Base-by-base conservation (phyloP, 2,888 invertebrate species). In the Keiferia lycopersicella region DNA sequence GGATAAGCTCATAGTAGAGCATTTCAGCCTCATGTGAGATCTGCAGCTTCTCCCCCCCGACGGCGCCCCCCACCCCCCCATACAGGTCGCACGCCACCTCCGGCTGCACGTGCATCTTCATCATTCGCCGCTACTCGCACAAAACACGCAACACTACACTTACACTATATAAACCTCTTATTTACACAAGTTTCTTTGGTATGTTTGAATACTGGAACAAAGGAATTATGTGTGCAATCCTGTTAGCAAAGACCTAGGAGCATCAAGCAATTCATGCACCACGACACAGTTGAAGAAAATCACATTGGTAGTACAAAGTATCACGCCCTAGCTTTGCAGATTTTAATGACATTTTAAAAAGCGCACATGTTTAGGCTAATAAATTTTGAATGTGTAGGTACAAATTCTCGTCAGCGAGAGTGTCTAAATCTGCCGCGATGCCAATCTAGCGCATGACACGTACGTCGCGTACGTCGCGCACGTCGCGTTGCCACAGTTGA, bases 1-100 rank as follows among this genome's bases (percentile, higher is more conserved):
- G 82, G 71, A 92, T 91, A 64, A 92, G 86, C 76, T 92, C 92
- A 69, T 92, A 92, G 68, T 92, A 92, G 64, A 92, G 82, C 87
- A 92, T 85, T 75, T 92, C 91, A 4, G 92, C 92, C 70, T 92
- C 92, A 71, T 89, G 86, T 0, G 92, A 91, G 57, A 90, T 87
- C 75, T 91, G 86, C 26, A 90, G 68, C 74, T 91, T 91, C 75
- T 79, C 88, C 72, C 80, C 78, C 30, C 87, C 87, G 65, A 86
- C 81, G 45, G 45, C 45, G n/a, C 45, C 45, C 45, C n/a, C 45
- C 45, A n/a, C 45, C n/a, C 45, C 45, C n/a, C 68, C 77, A 74
- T 85, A 76, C 63, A 90, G 84, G 68, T 91, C 91, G 70, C 85
- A 83, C 61, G 83, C 76, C 66, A 91, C 68, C 69, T 92, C 92